Evolutionary conservation across 1,140 invertebrate species (phyloP).

Genomic region (Fopius arisanus): DNA sequence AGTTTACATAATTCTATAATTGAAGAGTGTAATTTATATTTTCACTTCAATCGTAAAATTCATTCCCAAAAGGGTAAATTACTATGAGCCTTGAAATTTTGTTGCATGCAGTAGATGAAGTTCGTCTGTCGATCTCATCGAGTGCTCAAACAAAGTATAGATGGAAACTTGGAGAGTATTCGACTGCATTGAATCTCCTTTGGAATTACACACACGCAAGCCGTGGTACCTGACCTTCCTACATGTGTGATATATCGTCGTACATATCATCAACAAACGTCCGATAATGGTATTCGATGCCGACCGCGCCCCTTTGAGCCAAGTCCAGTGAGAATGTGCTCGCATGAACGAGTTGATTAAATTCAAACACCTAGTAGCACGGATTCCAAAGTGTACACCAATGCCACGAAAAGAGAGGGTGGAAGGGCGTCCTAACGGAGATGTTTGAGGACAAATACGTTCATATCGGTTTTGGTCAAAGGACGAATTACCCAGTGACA

Average conservation of each 20-base stretch:
- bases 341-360: constrained; percentile 64
- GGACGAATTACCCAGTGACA: constrained; percentile 10
- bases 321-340: constrained; percentile 47
- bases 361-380: constrained; percentile 62
- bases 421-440: constrained; percentile 26
- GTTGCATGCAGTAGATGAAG: too few species aligned
- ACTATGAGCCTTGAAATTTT: too few species aligned
- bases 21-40: too few species aligned
- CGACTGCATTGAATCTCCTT: neutral
- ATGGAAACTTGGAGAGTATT: neutral
- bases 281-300: constrained; percentile 61
- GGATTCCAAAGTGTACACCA: constrained; percentile 48
- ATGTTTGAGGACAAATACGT: constrained; percentile 59
- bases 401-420: constrained; percentile 32
- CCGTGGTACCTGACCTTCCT: neutral
- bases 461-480: constrained; percentile 52
- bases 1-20: too few species aligned
- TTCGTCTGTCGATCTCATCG: too few species aligned
- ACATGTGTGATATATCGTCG: neutral
- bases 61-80: too few species aligned
- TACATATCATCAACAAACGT: constrained; percentile 35
- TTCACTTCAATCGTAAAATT: too few species aligned
- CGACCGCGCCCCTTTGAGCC: constrained; percentile 59
- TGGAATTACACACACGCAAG: neutral
- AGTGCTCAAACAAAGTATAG: too few species aligned